Evolutionary conservation across 2,113 vertebrate species (phyloP).

Genomic region (Trinectes maculatus): DNA sequence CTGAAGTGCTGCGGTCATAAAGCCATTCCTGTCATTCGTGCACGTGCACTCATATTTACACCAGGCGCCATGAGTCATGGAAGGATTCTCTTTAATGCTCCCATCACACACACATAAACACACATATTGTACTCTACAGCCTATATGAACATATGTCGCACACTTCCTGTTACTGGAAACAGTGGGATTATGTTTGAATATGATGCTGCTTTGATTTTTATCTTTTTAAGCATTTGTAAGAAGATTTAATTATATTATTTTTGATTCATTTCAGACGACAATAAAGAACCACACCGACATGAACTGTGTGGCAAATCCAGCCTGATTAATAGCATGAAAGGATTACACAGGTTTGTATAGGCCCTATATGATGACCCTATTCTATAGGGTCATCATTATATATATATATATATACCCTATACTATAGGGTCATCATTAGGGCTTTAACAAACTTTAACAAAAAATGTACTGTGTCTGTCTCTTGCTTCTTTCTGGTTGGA

Average conservation of each 20-base stretch:
- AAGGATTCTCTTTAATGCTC: neutral
- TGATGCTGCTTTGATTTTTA: neutral
- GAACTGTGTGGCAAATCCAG: slow-evolving; percentile 1
- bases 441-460: no score
- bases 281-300: neutral
- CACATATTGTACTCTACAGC: neutral
- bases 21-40: slow-evolving; percentile 6
- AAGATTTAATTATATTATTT: no score
- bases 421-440: no score
- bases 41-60: slow-evolving; percentile 26
- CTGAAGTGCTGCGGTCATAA: slow-evolving; percentile 5
- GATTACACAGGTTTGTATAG: no score
- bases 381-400: no score
- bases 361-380: no score
- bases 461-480: no score
- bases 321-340: no score
- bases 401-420: no score
- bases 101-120: neutral
- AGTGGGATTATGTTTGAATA: neutral
- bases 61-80: slow-evolving; percentile 24
- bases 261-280: no score
- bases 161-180: neutral
- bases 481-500: slow-evolving; percentile 6
- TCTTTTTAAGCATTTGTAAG: no score
- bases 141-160: neutral